phyloP scores from a whole-genome alignment of 2,797 vertebrate genomes.

The Oreochromis mossambicus region DNA sequence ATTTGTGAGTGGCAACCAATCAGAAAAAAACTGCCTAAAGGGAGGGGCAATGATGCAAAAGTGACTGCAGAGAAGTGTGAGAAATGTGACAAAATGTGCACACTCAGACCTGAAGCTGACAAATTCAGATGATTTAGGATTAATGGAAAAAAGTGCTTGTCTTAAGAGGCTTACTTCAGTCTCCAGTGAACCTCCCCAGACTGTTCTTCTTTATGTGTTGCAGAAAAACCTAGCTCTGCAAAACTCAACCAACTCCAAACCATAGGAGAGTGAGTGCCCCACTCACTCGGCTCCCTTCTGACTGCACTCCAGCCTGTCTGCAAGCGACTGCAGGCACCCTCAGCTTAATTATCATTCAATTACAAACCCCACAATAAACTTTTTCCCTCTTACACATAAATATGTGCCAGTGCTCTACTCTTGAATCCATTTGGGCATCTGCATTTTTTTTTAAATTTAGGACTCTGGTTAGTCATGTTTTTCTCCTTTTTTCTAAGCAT shows the following conservation, averaged over 20 bases:
- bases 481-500: not conserved
- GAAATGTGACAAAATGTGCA: not conserved
- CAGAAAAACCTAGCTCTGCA: not conserved
- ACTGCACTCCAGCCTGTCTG: not conserved
- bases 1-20: not conserved
- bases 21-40: not conserved
- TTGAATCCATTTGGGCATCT: not conserved
- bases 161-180: not conserved
- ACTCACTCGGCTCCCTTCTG: not conserved
- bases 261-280: not conserved
- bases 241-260: not conserved
- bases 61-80: not conserved
- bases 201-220: not conserved
- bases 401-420: not conserved
- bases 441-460: not conserved
- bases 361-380: not conserved
- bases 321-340: not conserved
- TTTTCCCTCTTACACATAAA: not conserved
- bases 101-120: not conserved
- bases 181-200: not conserved
- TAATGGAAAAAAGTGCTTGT: not conserved
- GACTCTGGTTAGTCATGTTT: not conserved
- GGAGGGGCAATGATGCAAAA: not conserved
- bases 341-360: not conserved
- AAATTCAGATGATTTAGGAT: not conserved